Base-by-base conservation (phyloP, 2,888 invertebrate species). In the Sycophila texana region DNA sequence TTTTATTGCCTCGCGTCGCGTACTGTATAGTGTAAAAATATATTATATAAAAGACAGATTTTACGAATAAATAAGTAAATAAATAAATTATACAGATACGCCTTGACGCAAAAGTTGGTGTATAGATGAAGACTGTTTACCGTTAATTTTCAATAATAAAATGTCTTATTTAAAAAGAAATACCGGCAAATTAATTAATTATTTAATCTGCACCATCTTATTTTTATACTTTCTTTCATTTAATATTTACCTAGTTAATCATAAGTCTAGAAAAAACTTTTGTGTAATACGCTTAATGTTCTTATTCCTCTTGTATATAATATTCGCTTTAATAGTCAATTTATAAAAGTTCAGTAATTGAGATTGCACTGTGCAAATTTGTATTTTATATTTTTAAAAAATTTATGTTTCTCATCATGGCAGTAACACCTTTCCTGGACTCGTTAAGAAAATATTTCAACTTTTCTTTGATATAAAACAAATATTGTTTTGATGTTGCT, bases 1-100 rank as follows among this genome's bases (percentile, higher is more conserved):
- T 26, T 79, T 74, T 78, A 74, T 77, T 75, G 70, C 72, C 63
- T 74, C 51, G 58, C 39, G 68, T 73, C 73, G 75, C 66, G 63
- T 68, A 77, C 71, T 74, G 66, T 20, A 76, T 60, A 57, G 55
- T 76, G 68, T 74, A 77, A 79, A 81, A 67, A 78, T 63, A 78
- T 71, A 67, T 71, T 58, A 51, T 74, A 75, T 72, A 75, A 60
- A 72, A 77, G 73, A 61, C 73, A 79, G 53, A 77, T 74, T 80
- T 77, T 75, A 80, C 57, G 20, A 79, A 80, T 79, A 81, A 82
- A 80, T 82, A 80, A 79, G 58, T 77, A 70, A 76, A 81, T 81
- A 74, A 80, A 77, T 82, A 77, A 75, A 72, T 79, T 74, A 70
- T 74, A 82, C 67, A 77, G 65, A 74, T 71, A 76, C 77, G 70